Conservation (phyloP, 2,113 vertebrate species). For the Heteronetta atricapilla region DNA sequence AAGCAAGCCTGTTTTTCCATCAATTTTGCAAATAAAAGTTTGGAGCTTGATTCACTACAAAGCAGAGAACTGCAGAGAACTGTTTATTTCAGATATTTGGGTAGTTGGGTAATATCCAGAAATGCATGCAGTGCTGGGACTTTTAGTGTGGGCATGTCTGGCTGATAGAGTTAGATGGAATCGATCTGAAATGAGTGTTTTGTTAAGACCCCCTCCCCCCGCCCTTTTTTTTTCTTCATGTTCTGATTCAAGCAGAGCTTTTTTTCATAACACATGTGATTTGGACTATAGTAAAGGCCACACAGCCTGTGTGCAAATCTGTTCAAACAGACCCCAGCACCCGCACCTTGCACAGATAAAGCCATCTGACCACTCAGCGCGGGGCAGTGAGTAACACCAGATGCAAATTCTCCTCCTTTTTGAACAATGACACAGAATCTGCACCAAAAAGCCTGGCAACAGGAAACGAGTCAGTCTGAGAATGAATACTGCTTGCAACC, state of each 20-base stretch:
- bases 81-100: background rate
- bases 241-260: background rate
- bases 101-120: background rate
- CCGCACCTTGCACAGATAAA: background rate
- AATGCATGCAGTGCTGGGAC: background rate
- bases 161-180: background rate
- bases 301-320: background rate
- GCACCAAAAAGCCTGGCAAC: background rate
- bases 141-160: rapidly evolving
- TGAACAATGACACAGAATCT: background rate
- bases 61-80: background rate
- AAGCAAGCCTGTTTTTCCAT: background rate
- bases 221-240: background rate
- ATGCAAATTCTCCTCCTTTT: background rate
- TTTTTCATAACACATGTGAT: background rate
- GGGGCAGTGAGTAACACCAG: background rate
- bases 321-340: background rate
- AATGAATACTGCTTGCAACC: background rate
- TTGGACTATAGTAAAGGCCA: background rate
- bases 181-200: background rate
- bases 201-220: background rate
- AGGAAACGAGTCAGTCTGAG: background rate
- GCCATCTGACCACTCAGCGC: rapidly evolving
- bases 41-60: background rate
- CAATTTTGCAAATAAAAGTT: background rate